Evolutionary conservation across 35 echinoderm and acorn worm species (phyloP).

Genomic region (Hemicentrotus pulcherrimus): DNA sequence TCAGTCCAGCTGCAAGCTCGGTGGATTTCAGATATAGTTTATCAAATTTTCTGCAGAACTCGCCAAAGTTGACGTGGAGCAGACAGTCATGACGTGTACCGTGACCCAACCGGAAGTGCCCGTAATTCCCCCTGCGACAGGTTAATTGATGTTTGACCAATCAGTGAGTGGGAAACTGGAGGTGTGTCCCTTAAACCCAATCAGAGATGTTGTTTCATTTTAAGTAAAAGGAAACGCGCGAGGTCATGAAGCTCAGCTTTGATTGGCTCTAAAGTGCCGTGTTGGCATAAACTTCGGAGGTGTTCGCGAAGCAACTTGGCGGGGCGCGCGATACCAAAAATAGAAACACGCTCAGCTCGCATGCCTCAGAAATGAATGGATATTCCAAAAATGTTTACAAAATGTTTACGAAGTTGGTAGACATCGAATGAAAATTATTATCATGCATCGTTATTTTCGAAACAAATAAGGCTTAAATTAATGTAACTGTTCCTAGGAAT

Average conservation of each 20-base stretch:
- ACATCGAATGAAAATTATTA: neutral
- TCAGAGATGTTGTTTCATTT: constrained; percentile 19
- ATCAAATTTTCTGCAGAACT: neutral
- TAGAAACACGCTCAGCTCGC: neutral
- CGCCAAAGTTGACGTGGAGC: constrained; percentile 29
- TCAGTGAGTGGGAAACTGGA: constrained; percentile 43
- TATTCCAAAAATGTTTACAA: constrained; percentile 5
- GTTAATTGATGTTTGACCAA: constrained; percentile 55
- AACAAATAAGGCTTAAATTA: too few relatives aligned
- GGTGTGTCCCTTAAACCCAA: constrained; percentile 59
- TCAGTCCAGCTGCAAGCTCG: constrained; percentile 15
- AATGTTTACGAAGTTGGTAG: neutral
- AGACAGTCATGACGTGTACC: constrained; percentile 40
- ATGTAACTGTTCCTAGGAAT: too few relatives aligned
- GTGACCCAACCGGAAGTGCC: neutral
- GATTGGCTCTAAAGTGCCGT: constrained; percentile 58
- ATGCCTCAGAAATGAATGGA: neutral
- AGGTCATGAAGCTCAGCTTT: neutral
- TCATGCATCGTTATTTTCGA: neutral
- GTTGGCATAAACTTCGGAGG: constrained; percentile 43
- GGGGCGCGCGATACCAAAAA: neutral
- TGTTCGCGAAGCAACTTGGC: neutral
- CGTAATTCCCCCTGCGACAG: constrained; percentile 24
- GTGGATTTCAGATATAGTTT: neutral
- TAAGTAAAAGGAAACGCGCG: neutral